Evolutionary conservation across 2,113 vertebrate genomes (phyloP), one percentile per base, ranked within the genome.

Genomic region (Malurus melanocephalus): DNA sequence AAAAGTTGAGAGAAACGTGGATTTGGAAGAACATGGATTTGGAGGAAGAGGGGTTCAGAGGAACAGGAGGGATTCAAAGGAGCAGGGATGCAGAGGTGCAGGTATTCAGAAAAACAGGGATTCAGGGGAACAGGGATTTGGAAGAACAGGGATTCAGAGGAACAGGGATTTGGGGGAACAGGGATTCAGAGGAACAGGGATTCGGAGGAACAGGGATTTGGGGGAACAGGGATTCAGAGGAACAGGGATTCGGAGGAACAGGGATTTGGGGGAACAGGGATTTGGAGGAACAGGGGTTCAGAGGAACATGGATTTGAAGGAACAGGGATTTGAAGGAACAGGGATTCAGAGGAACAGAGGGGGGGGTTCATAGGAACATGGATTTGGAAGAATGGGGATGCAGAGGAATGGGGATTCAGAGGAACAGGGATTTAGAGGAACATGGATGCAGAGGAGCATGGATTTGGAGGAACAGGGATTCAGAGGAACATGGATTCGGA

Each of bases 341-440:
- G 1, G 52, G 52, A 32, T 9, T 20, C 6, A 8, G 30, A 32
- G 30, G 30, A 14, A 2, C 13, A 16, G 5, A 33, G 33, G 33
- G 33, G 33, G 1, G 52, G 52, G 19, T 9, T 20, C 6, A 8
- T 17, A 32, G 30, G 30, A 14, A 2, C 13, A 16, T 4, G 30
- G 38, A 32, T 32, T 2, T 12, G 11, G 56, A 35, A 3, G 43
- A 57, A 2, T 2, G 1, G 2, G n/a, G 21, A 20, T 9, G 5
- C 8, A 24, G 32, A 19, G 42, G 32, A 61, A 5, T 5, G 2
- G 3, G 32, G 46, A 16, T 48, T 19, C n/a, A 23, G 2, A 20
- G 19, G 17, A 57, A 1, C 6, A 4, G 2, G 21, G 46, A 26
- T 42, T 65, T 20, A 32, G 6, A 35, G 9, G 35, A 14, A 2